Base-by-base conservation (phyloP, 2,888 invertebrate genomes). In the Brachypalpus laphriformis region DNA sequence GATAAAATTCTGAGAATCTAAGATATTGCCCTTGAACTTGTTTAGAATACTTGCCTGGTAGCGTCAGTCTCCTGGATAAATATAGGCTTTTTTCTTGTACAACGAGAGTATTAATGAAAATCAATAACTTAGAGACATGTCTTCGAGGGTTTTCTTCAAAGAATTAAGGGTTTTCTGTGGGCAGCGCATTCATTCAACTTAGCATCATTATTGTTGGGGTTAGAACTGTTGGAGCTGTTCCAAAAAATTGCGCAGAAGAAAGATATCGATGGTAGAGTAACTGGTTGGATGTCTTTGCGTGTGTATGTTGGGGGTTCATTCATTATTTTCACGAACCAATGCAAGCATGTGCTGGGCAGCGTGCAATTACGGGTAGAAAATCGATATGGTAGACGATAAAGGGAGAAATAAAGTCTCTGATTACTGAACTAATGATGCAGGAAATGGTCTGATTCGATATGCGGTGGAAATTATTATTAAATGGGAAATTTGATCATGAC, bases 11-110 rank as follows among this genome's bases (percentile, higher is more conserved):
- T 7, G 14, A 45, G 68, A 61, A 77, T 68, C 18, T n/a, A 7
- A 45, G 6, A 7, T 3, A 47, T 61, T 49, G 82, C 74, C 82
- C 82, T 83, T 83, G 82, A 74, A 68, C 78, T 74, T 72, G 54
- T 11, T 8, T 9, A 34, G 34, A 34, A 34, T 34, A 9, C 9
- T 11, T 3, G 3, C 1, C n/a, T n/a, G n/a, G n/a, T n/a, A 14
- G 7, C 5, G 45, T 63, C 14, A n/a, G 22, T 42, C 6, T 45
- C 5, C 5, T n/a, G n/a, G n/a, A n/a, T n/a, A n/a, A n/a, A n/a
- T n/a, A n/a, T n/a, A n/a, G n/a, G n/a, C n/a, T n/a, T n/a, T n/a
- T n/a, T n/a, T n/a, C n/a, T 40, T 40, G 8, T 9, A 9, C 8
- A 14, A 25, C 16, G 16, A 56, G 34, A 31, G 14, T 6, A 40